Evolutionary conservation across 1,140 invertebrate species (phyloP).

Genomic region (Leguminivora glycinivorella): DNA sequence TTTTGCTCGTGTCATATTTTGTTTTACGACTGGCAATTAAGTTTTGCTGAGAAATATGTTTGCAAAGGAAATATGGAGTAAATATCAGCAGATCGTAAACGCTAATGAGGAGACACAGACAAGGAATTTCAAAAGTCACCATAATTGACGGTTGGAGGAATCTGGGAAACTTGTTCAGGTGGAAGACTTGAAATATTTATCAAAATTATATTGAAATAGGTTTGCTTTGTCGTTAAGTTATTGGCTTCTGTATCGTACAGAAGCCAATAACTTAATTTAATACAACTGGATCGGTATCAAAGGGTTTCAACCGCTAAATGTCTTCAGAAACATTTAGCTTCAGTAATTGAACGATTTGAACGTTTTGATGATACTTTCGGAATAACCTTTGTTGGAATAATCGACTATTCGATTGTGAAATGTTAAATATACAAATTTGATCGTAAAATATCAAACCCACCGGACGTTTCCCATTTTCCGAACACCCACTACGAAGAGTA

Average conservation of each 20-base stretch:
- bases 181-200: background rate
- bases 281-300: too few species aligned
- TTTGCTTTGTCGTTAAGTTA: too few species aligned
- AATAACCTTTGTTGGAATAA: too few species aligned
- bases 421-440: too few species aligned
- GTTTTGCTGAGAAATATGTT: constrained; percentile 17
- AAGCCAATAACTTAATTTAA: too few species aligned
- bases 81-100: constrained; percentile 38
- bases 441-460: background rate
- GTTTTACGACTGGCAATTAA: constrained; percentile 17
- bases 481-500: constrained; percentile 31
- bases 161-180: background rate
- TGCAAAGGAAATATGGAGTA: constrained; percentile 26
- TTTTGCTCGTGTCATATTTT: constrained; percentile 25
- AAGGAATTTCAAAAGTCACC: constrained; percentile 56
- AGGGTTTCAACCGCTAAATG: too few species aligned
- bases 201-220: too few species aligned
- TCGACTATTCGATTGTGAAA: too few species aligned
- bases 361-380: too few species aligned
- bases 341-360: too few species aligned
- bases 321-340: too few species aligned
- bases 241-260: too few species aligned
- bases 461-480: background rate
- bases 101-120: constrained; percentile 38
- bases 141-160: constrained; percentile 59